phyloP scores from a whole-genome alignment of 2,888 invertebrate genomes.

The Diplazon laetatorius region DNA sequence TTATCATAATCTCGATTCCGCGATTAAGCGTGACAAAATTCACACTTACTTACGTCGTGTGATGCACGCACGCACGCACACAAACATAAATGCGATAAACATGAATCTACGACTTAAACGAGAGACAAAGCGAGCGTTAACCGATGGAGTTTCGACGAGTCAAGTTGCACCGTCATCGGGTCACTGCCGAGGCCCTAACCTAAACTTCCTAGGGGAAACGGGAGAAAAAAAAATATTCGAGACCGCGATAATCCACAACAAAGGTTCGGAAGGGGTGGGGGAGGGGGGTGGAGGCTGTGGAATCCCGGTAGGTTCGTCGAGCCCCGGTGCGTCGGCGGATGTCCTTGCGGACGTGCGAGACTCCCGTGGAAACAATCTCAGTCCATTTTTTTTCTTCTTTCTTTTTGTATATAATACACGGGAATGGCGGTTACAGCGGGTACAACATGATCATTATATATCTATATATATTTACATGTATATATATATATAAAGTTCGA shows the following conservation, averaged over 20 bases:
- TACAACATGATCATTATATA: slow-evolving; percentile 43
- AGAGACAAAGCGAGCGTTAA: slow-evolving; percentile 57
- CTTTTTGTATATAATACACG: slow-evolving; percentile 40
- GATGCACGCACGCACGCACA: slow-evolving; percentile 18
- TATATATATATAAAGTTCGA: too few relatives aligned
- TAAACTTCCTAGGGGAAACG: slow-evolving; percentile 63
- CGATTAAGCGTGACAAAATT: slow-evolving; percentile 8
- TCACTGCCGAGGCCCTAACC: slow-evolving; percentile 69
- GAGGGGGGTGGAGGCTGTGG: too few relatives aligned
- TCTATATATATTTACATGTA: too few relatives aligned
- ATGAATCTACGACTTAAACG: slow-evolving; percentile 41
- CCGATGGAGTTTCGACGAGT: slow-evolving; percentile 53
- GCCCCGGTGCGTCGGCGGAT: neutral
- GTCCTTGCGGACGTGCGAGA: slow-evolving; percentile 58
- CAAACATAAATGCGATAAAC: slow-evolving; percentile 17
- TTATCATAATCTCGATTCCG: slow-evolving; percentile 56
- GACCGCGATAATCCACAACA: slow-evolving; percentile 53
- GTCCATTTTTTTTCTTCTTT: too few relatives aligned
- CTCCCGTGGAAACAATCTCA: neutral
- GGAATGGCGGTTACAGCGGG: slow-evolving; percentile 62
- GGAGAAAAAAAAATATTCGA: too few relatives aligned
- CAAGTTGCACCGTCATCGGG: slow-evolving; percentile 77
- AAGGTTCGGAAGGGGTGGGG: too few relatives aligned
- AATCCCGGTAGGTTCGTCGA: too few relatives aligned
- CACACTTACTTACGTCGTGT: slow-evolving; percentile 25